Conservation (phyloP, 35 echinoderm and acorn worm genomes). For the Stichopus chloronotus region DNA sequence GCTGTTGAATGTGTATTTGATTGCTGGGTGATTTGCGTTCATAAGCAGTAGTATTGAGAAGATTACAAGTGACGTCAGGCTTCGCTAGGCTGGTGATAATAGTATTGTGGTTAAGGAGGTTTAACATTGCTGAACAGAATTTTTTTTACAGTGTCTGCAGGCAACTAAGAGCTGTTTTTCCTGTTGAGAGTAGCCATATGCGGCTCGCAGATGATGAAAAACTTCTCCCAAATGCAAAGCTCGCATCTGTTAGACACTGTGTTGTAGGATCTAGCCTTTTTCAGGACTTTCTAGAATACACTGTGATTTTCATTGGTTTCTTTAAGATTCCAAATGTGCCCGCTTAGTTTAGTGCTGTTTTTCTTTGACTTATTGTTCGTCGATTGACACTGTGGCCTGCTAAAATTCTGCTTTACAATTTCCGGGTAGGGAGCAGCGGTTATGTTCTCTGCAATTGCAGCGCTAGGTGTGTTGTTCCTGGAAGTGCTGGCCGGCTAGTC, state of each 20-base stretch:
- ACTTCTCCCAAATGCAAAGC: neutral
- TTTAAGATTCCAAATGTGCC: constrained; percentile 6
- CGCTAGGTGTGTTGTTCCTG: neutral
- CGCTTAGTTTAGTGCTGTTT: constrained; percentile 37
- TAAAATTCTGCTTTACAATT: constrained; percentile 10
- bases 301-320: neutral
- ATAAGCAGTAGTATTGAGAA: neutral
- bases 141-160: no score
- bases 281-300: neutral
- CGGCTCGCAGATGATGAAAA: constrained; percentile 16
- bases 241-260: neutral
- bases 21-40: neutral
- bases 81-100: no score
- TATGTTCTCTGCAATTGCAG: neutral
- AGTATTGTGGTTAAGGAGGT: no score
- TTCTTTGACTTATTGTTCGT: constrained; percentile 6
- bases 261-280: neutral
- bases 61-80: no score
- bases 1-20: constrained; percentile 48
- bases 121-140: no score
- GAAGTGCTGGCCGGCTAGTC: neutral
- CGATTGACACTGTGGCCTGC: neutral
- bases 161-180: no score
- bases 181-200: neutral
- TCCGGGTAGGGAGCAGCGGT: neutral